Evolutionary conservation across 2,797 vertebrate genomes (phyloP).

Genomic region (Malacoctenus gilli): DNA sequence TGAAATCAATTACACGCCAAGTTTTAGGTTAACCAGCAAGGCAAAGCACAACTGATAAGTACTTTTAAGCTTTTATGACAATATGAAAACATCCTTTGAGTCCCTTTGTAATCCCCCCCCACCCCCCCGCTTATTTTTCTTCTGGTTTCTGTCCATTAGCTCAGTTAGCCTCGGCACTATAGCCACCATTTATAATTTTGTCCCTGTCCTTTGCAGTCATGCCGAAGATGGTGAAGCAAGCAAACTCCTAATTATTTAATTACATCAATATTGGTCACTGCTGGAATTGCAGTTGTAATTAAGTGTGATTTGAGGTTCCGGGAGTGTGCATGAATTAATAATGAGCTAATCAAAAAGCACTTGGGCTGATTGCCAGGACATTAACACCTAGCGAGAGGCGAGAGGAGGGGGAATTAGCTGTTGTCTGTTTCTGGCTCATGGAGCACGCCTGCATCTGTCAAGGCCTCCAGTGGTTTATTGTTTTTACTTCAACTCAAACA

Average conservation of each 20-base stretch:
- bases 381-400: conserved; percentile 66
- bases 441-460: conserved; percentile 51
- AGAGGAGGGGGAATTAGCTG: conserved; percentile 51
- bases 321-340: conserved; percentile 80
- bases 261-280: conserved; percentile 78
- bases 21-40: no score
- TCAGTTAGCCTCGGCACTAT: no score
- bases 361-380: conserved; percentile 71
- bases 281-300: conserved; percentile 77
- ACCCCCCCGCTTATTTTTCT: no score
- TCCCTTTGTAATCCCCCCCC: no score
- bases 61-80: no score
- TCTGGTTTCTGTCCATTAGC: no score
- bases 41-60: no score
- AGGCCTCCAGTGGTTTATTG: conserved; percentile 33
- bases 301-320: conserved; percentile 78
- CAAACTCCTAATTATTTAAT: conserved; percentile 79
- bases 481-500: conserved; percentile 43
- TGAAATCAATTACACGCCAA: no score
- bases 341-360: conserved; percentile 81
- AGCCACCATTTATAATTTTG: no score
- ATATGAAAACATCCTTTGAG: no score
- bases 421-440: conserved; percentile 50
- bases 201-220: conserved; percentile 34
- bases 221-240: conserved; percentile 51